Evolutionary conservation across 2,113 vertebrate genomes (phyloP).

Genomic region (Corythoichthys intestinalis): DNA sequence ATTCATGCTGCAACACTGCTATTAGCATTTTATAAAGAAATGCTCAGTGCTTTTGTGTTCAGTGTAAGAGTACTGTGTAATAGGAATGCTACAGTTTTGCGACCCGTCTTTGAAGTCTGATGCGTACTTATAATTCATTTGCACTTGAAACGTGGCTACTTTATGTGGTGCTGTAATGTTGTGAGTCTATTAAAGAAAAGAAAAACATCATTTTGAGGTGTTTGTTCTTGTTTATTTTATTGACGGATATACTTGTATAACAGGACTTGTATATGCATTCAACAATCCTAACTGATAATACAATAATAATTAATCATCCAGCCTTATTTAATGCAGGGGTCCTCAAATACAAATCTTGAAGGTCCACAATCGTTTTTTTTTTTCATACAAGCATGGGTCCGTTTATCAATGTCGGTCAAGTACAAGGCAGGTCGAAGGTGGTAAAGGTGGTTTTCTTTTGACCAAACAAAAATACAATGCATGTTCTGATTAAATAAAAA

Average conservation of each 20-base stretch:
- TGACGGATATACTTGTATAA: not conserved
- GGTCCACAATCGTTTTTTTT: too few relatives aligned
- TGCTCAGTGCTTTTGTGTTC: not conserved
- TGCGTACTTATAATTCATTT: conserved; percentile 32
- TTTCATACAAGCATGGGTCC: too few relatives aligned
- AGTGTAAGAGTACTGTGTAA: not conserved
- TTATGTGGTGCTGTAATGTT: conserved; percentile 12
- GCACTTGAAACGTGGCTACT: conserved; percentile 13
- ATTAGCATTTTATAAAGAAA: not conserved
- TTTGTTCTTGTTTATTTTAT: not conserved
- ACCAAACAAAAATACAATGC: too few relatives aligned
- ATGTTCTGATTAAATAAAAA: too few relatives aligned
- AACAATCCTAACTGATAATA: too few relatives aligned
- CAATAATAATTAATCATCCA: too few relatives aligned
- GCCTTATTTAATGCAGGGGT: too few relatives aligned
- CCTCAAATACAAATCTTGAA: too few relatives aligned
- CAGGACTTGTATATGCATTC: too few relatives aligned
- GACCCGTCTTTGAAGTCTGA: not conserved
- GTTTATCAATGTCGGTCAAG: too few relatives aligned
- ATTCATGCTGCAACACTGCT: not conserved
- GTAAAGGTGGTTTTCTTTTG: too few relatives aligned
- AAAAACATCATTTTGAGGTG: not conserved
- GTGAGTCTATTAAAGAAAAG: conserved; percentile 22
- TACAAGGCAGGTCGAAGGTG: too few relatives aligned
- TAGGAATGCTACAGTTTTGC: conserved; percentile 8